Evolutionary conservation across 2,113 vertebrate species (phyloP), one percentile per base, ranked within the genome.

Genomic region (Neolamprologus longior): DNA sequence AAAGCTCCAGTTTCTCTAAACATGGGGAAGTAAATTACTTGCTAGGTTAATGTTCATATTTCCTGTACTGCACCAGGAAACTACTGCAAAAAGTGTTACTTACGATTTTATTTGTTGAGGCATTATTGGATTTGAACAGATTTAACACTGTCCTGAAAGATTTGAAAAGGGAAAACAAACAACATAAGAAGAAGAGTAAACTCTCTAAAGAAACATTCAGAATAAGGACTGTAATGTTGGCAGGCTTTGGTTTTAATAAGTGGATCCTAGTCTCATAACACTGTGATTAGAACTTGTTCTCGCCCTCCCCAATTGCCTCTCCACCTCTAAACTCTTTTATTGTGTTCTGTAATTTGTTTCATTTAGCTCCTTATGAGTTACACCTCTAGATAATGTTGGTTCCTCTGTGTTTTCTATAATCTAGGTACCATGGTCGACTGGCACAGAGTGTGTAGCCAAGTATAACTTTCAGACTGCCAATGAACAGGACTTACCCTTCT

Each of bases 391-490:
- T 80, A 61, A 57, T 33, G 17, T 9, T 21, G 24, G 13, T 13
- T 33, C 26, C 7, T 58, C 24, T 90, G 53, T 82, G 50, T 81
- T 63, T 17, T 28, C 11, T 80, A 9, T 89, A 19, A 50, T 61
- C 8, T 35, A 97, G 96, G 93, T 91, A 53, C 94, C 93, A 78
- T 99, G 99, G 98, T 96, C 97, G 0, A 97, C 97, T 3, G 98
- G 98, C 97, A 98, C 98, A 73, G 98, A 99, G 95, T 99, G 99
- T 93, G 98, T 99, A 85, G 98, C 99, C 94, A 99, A 99, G 92
- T 99, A 99, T 96, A 99, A 99, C 95, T 99, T 99, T 95, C 97
- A 98, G 5, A 98, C 98, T 93, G 97, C 97, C 2, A 97, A 98
- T 0, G 98, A 99, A 85, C 98, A 99, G 93, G 99, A 99, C 94